These are phyloP conservation scores for Tetragonisca angustula DNA, from an alignment of 2,888 invertebrate genomes.

Conservation along the genomic window DNA sequence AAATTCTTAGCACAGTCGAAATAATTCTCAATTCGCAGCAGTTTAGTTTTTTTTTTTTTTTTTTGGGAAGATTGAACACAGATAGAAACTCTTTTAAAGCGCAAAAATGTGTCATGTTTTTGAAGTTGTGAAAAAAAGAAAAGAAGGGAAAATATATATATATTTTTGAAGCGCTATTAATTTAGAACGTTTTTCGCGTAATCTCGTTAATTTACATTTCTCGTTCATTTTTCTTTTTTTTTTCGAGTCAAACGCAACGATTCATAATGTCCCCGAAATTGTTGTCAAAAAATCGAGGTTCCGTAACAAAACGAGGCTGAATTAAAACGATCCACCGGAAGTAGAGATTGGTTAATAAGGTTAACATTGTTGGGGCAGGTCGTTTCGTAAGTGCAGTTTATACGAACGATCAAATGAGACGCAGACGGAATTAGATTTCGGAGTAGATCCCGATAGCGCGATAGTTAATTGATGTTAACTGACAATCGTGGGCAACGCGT, in stretches of 20 bases:
- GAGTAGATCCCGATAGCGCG: constrained; percentile 43
- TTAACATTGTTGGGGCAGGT: constrained; percentile 19
- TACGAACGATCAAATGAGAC: constrained; percentile 4
- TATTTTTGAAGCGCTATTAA: no score
- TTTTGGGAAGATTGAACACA: not conserved
- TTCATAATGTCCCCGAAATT: not conserved
- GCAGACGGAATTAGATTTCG: constrained; percentile 28
- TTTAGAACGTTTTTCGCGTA: not conserved
- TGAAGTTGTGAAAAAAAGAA: not conserved
- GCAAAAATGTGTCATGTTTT: not conserved
- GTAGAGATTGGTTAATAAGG: constrained; percentile 9
- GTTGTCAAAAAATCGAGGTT: not conserved
- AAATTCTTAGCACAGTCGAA: not conserved
- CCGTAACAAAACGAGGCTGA: not conserved
- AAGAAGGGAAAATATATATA: not conserved
- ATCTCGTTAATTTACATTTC: not conserved
- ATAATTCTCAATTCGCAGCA: not conserved
- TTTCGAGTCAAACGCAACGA: no score
- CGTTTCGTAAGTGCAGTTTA: constrained; percentile 14
- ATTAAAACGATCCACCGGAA: not conserved
- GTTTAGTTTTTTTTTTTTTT: not conserved
- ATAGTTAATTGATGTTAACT: constrained; percentile 57
- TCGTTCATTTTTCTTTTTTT: not conserved
- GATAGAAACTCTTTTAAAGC: not conserved
- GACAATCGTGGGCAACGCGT: constrained; percentile 4